Conservation (phyloP, 2,113 vertebrate genomes). For the Telmatochromis brichardi region DNA sequence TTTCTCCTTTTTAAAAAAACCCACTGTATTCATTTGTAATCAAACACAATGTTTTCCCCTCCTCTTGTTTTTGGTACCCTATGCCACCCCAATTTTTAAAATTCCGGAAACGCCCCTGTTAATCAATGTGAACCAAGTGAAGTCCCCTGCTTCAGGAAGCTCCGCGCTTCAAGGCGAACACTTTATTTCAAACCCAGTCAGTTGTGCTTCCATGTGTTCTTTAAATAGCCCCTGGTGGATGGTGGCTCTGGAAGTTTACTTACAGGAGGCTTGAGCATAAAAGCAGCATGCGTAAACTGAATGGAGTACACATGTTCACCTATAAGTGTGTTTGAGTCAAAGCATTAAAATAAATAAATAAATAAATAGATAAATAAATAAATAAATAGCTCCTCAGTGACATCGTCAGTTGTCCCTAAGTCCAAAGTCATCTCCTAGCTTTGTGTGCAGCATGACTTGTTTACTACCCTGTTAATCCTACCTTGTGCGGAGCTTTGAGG, state of each 20-base stretch:
- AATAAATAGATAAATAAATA: not conserved
- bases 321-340: not conserved
- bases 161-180: not conserved
- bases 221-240: conserved; percentile 43
- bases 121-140: not conserved
- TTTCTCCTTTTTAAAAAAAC: not conserved
- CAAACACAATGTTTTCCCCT: not conserved
- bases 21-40: not conserved
- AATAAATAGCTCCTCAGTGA: not conserved
- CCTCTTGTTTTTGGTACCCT: not conserved
- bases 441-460: not conserved
- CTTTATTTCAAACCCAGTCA: conserved; percentile 7
- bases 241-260: conserved; percentile 34
- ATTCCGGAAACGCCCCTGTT: not conserved
- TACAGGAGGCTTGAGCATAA: not conserved
- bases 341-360: not conserved
- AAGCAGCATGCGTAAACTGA: not conserved
- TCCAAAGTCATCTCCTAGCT: not conserved
- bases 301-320: not conserved
- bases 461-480: conserved; percentile 40
- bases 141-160: not conserved
- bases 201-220: conserved; percentile 19
- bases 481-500: conserved; percentile 89
- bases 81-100: not conserved
- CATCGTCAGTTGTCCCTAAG: not conserved